These are phyloP conservation scores for Eupsilia transversa DNA, from an alignment of 2,888 invertebrate genomes.

Conservation along the genomic window DNA sequence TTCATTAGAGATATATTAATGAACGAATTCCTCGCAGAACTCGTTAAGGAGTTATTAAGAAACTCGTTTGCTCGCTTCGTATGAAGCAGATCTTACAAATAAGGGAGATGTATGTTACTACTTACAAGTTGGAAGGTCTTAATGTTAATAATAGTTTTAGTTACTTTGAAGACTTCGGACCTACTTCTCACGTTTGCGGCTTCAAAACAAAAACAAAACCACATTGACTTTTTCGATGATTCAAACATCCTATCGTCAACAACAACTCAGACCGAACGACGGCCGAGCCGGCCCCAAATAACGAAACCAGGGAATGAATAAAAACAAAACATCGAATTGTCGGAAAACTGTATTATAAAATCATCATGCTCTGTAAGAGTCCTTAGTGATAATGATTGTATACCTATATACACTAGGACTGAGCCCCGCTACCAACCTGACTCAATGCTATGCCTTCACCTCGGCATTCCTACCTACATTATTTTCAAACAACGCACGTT, in stretches of 20 bases:
- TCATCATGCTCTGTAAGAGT: too few species aligned
- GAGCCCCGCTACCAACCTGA: too few species aligned
- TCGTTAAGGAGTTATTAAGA: slow-evolving; percentile 49
- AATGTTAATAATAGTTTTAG: neutral
- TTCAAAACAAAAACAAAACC: neutral
- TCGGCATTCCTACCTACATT: neutral
- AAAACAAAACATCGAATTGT: too few species aligned
- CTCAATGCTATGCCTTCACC: too few species aligned
- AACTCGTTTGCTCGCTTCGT: slow-evolving; percentile 41
- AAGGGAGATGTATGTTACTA: neutral
- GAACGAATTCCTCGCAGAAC: slow-evolving; percentile 37
- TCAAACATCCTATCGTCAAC: too few species aligned
- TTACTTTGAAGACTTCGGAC: neutral
- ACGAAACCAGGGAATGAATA: too few species aligned
- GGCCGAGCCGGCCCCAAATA: too few species aligned
- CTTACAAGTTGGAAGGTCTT: neutral
- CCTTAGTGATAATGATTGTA: too few species aligned
- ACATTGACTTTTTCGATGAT: neutral
- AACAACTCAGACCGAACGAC: too few species aligned
- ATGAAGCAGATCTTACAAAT: slow-evolving; percentile 5
- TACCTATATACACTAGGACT: too few species aligned
- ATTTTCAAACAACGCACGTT: neutral
- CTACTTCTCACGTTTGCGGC: neutral
- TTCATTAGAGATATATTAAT: slow-evolving; percentile 60
- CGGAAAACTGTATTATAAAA: too few species aligned